Base-by-base conservation (phyloP, 2,888 invertebrate species). In the Torymus texanus region DNA sequence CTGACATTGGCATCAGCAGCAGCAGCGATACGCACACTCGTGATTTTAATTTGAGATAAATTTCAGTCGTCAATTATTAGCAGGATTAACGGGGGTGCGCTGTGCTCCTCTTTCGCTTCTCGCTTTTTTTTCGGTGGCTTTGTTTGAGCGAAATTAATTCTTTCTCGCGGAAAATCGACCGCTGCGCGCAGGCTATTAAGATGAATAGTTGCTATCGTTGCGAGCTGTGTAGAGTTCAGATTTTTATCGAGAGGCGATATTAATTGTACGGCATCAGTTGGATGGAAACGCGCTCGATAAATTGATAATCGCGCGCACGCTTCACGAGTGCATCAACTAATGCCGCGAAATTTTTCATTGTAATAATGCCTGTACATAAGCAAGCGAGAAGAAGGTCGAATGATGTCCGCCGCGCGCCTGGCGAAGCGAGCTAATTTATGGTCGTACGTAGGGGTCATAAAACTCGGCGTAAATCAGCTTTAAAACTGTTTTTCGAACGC, bases 21-120 rank as follows among this genome's bases (percentile, higher is more conserved):
- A 59, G 24, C 56, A 5, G 50, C 51, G 50, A 65, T 51, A 16
- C 51, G 21, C 59, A n/a, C 50, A 65, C 53, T 21, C 21, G 59
- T 18, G 79, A 79, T 79, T 75, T 79, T 72, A 75, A 79, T 79
- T 75, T 75, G 18, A 79, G 79, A 79, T 79, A 75, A 79, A 79
- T 79, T 75, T 79, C 58, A 72, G 21, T 66, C 63, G 62, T 58
- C 68, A 56, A 74, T 79, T 70, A 76, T 76, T 70, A 74, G 63
- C 71, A 5, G 65, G 29, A 50, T 51, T 24, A 50, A 41, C 62
- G 62, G 68, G 55, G 62, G 18, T 21, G 18, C 59, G 29, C 12
- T 50, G 41, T 16, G 3, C 68, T 56, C 51, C 53, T 62, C 55
- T 29, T 11, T 65, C 73, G 51, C 16, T 24, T 29, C 21, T 13